Conservation (phyloP, 2,888 invertebrate species). For the Aphidoletes aphidimyza region DNA sequence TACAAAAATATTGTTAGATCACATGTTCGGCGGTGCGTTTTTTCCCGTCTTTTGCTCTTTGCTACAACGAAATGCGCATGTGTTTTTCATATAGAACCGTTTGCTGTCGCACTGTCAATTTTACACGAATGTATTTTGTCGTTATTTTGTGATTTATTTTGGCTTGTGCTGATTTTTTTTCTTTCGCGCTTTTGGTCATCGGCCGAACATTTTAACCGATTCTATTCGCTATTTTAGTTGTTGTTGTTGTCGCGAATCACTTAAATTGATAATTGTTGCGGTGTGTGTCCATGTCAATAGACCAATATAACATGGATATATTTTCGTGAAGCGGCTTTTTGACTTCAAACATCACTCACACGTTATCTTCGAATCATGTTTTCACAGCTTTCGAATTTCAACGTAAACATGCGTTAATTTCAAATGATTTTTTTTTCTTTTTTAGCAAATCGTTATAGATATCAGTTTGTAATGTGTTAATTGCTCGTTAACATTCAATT, state of each 20-base stretch:
- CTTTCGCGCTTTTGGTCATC: too few species aligned
- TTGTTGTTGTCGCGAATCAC: too few species aligned
- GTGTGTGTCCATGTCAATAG: too few species aligned
- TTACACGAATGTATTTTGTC: too few species aligned
- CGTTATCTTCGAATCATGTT: background rate
- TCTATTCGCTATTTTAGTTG: too few species aligned
- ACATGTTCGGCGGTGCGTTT: constrained; percentile 47
- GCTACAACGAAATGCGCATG: background rate
- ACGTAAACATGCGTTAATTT: background rate
- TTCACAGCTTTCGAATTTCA: background rate
- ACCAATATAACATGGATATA: too few species aligned
- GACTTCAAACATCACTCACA: background rate
- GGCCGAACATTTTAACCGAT: too few species aligned
- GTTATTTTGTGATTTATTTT: background rate
- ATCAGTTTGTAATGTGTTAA: background rate
- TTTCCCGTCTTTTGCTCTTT: background rate
- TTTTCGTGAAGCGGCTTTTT: too few species aligned
- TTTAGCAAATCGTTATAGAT: background rate
- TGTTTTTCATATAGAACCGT: constrained; percentile 1
- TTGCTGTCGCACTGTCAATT: background rate
- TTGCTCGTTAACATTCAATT: background rate
- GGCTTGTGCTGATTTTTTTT: background rate
- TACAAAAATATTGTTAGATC: constrained; percentile 15
- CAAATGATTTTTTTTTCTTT: background rate
- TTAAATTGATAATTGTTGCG: too few species aligned